Evolutionary conservation across 2,113 vertebrate genomes (phyloP).

Genomic region (Acanthisitta chloris): DNA sequence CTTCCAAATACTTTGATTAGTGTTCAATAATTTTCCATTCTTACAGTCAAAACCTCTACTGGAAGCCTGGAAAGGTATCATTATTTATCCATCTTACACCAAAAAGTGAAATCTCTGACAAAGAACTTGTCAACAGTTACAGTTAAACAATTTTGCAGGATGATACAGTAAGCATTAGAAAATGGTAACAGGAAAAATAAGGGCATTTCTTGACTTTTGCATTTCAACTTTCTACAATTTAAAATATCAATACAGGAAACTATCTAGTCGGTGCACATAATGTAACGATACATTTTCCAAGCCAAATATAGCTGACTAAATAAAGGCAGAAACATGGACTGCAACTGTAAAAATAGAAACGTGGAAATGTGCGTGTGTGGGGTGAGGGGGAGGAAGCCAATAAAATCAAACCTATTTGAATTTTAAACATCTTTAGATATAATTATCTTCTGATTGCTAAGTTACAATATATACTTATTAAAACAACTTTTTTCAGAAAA

Average conservation of each 20-base stretch:
- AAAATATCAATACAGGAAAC: background rate
- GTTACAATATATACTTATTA: background rate
- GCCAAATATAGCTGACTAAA: conserved; percentile 36
- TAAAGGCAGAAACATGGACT: conserved; percentile 9
- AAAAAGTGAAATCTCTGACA: background rate
- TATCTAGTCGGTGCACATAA: background rate
- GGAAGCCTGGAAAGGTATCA: background rate
- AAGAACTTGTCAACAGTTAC: background rate
- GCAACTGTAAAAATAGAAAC: conserved; percentile 21
- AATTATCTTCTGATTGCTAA: conserved; percentile 15
- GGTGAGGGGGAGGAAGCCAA: background rate
- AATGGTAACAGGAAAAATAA: background rate
- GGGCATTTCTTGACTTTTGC: background rate
- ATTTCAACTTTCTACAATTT: background rate
- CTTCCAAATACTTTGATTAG: background rate
- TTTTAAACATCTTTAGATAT: background rate
- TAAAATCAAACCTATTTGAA: background rate
- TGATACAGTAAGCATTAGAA: background rate
- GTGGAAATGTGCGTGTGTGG: background rate
- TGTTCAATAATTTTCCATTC: background rate
- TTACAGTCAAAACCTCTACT: background rate
- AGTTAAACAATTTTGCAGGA: background rate
- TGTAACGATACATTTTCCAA: background rate
- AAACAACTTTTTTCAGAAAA: background rate
- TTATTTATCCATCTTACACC: background rate